A percentile compares a stretch with the other conserved stretches of the same genome.
phyloP scores from a whole-genome alignment of 30 jellyfish, hydroid and myxozoan genomes.

The Chironex yamaguchii region DNA sequence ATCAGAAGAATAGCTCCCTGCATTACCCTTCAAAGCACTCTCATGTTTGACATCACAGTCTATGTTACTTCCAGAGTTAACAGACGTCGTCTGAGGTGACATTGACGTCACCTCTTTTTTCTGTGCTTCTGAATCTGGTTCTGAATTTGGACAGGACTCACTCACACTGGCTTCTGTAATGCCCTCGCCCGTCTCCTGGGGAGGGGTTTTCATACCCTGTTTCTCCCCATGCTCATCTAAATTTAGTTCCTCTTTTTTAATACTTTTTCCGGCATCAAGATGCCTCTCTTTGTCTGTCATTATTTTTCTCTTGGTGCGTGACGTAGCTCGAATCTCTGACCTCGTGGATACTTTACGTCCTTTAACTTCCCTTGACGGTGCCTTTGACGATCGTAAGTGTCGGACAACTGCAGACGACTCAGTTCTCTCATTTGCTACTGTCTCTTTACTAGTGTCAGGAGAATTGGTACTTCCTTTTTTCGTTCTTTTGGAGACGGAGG shows the following conservation, averaged over 20 bases:
- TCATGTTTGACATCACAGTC: not conserved
- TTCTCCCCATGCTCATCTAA: not conserved
- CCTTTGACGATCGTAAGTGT: too few species aligned
- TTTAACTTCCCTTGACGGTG: too few species aligned
- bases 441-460: too few species aligned
- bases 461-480: too few species aligned
- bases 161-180: not conserved
- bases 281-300: too few species aligned
- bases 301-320: too few species aligned
- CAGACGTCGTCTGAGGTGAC: not conserved
- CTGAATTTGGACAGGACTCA: not conserved
- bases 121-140: not conserved
- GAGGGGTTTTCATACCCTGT: not conserved
- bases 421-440: too few species aligned
- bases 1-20: not conserved
- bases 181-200: not conserved
- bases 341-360: too few species aligned
- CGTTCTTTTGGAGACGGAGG: too few species aligned
- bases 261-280: not conserved
- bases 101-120: not conserved
- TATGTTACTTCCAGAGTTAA: not conserved
- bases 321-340: conserved; percentile 10
- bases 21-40: not conserved
- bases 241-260: not conserved
- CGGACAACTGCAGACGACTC: too few species aligned